These are phyloP conservation scores for Trididemnum nubilum DNA, from an alignment of 23 tunicate genomes.

Conservation along the genomic window DNA sequence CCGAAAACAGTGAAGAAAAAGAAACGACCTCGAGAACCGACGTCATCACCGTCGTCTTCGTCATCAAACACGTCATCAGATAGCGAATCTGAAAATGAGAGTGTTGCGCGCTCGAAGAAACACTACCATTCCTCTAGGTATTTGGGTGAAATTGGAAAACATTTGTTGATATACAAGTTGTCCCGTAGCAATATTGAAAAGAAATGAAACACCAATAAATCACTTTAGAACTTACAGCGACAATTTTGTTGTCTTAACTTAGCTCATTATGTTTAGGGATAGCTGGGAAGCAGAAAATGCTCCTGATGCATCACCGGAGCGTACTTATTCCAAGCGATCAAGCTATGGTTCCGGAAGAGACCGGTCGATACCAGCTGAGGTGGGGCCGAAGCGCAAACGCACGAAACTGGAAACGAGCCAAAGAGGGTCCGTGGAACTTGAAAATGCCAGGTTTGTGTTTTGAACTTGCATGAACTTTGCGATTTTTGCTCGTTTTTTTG, in stretches of 20 bases:
- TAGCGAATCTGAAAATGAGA: conserved; percentile 1
- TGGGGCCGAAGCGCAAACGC: conserved; percentile 6
- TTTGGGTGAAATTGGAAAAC: too few species aligned
- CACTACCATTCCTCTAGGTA: background rate
- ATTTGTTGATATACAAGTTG: too few species aligned
- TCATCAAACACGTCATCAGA: conserved; percentile 27
- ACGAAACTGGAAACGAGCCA: background rate
- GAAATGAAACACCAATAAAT: too few species aligned
- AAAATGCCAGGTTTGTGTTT: too few species aligned
- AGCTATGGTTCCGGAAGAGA: background rate
- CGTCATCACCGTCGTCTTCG: conserved; percentile 24
- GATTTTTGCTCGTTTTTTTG: too few species aligned
- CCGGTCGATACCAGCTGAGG: background rate
- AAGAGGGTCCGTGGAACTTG: too few species aligned
- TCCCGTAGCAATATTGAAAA: too few species aligned
- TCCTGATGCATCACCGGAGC: background rate
- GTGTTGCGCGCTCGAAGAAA: background rate
- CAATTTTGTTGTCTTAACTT: background rate
- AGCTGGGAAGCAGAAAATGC: background rate
- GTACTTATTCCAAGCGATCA: background rate
- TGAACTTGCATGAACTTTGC: too few species aligned
- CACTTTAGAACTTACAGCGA: too few species aligned
- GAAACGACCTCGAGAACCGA: conserved; percentile 1
- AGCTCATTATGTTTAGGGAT: background rate
- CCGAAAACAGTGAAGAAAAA: conserved; percentile 5